These are phyloP conservation scores for Eugnorisma glareosa DNA, from an alignment of 2,888 invertebrate genomes.

Conservation along the genomic window DNA sequence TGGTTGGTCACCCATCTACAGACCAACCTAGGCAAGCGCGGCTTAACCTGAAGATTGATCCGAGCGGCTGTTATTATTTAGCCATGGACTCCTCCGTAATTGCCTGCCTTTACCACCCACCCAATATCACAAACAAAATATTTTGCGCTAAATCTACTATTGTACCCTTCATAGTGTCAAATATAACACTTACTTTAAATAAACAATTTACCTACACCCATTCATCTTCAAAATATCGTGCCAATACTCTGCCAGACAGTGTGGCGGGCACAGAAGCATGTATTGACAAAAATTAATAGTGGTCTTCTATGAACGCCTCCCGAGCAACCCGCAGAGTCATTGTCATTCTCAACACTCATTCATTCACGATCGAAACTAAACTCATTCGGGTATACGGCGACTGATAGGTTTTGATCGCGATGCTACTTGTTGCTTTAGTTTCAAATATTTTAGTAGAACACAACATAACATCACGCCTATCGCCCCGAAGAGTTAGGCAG, in stretches of 20 bases:
- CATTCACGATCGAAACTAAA: slow-evolving; percentile 58
- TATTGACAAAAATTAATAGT: slow-evolving; percentile 63
- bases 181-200: background rate
- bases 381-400: slow-evolving; percentile 51
- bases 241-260: slow-evolving; percentile 49
- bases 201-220: slow-evolving; percentile 14
- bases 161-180: background rate
- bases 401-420: slow-evolving; percentile 46
- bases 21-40: too few species aligned
- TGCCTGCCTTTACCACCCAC: background rate
- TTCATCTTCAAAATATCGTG: slow-evolving; percentile 22
- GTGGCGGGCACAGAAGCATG: slow-evolving; percentile 45
- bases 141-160: background rate
- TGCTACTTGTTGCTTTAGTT: slow-evolving; percentile 27
- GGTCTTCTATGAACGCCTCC: slow-evolving; percentile 59
- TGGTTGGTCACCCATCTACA: too few species aligned
- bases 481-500: background rate
- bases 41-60: too few species aligned
- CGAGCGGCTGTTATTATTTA: too few species aligned
- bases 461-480: background rate
- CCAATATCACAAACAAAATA: background rate
- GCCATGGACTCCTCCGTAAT: too few species aligned
- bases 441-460: slow-evolving; percentile 3
- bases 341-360: slow-evolving; percentile 68
- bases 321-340: slow-evolving; percentile 67